Base-by-base conservation (phyloP, 2,888 invertebrate genomes). In the Lepeophtheirus nordmannii region DNA sequence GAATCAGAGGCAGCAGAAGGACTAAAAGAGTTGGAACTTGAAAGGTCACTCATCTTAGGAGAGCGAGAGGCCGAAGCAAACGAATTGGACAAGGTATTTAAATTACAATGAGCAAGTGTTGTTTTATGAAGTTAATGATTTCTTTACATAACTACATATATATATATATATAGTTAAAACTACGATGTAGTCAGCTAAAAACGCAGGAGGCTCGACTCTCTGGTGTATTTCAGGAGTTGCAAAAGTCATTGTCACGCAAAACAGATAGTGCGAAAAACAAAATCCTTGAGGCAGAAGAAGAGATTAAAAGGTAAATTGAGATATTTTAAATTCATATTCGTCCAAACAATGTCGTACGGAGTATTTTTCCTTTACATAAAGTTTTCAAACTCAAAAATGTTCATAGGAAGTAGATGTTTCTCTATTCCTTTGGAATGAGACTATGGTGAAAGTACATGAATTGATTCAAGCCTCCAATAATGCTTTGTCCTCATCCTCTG, bases 11-110 rank as follows among this genome's bases (percentile, higher is more conserved):
- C 30, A 38, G 41, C 38, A 11, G 62, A 62, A 23, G 62, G 40
- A n/a, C 12, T 62, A 39, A 20, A 40, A n/a, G 39, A 62, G 62
- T 23, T 62, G 39, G 62, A 62, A 17, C 22, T 62, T 20, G 62
- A 62, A 41, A 30, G 62, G 9, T 62, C 62, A 22, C 20, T 62
- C 1, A 20, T 62, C 7, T 39, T 39, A 12, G 62, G 38, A 1
- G 62, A 62, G n/a, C 40, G 39, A 17, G 62, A 62, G 39, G 20
- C 20, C n/a, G 62, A 62, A 40, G 40, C 62, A 11, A 14, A 22
- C 30, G 60, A 23, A 37, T 37, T 60, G 38, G 17, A 60, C 10
- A 60, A 14, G 60, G 22, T 30, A 23, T 17, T 17, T 20, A 1
- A 23, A 30, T 30, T 30, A 2, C 2, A n/a, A 46, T 46, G 53